Base-by-base conservation (phyloP, 2,888 invertebrate species). In the Ariolimax columbianus region DNA sequence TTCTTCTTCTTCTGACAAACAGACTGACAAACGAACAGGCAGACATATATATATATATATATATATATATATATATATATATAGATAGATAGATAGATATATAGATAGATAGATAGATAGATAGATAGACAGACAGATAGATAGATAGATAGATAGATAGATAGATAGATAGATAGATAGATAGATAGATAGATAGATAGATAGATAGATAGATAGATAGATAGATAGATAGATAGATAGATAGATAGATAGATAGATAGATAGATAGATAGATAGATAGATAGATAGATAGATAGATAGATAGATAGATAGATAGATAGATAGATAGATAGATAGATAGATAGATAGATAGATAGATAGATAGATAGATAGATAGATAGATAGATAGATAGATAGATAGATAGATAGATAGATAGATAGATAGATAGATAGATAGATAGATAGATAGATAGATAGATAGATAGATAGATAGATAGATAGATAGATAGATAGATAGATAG, bases 251-350 rank as follows among this genome's bases (percentile, higher is more conserved):
- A 63, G 19, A 63, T 63, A 63, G 19, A 63, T 63, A 63, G 19
- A 63, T 63, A 63, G 47, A 47, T 47, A 47, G 30, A 68, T 47
- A 33, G 47, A 47, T 47, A 47, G 47, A 47, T 47, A 47, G 47
- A 47, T 47, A 47, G 47, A 47, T 47, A 47, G 47, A 47, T 47
- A 47, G 47, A 47, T 47, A 47, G 47, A 47, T 47, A 68, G 30
- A 68, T 68, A 68, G 30, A 68, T 68, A 68, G 30, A 68, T 68
- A 47, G 59, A 68, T 68, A 68, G 68, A 68, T 30, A 68, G 68
- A 68, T 30, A 63, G 63, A 30, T 30, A 30, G 63, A 30, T 55
- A 19, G 55, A 9, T 55, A 17, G 66, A 66, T 7, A 66, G 66
- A 66, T 7, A 66, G 30, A 66, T 36, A 66, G 66, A 66, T 11